A percentile compares a stretch with the other conserved stretches of the same genome.
Conservation (phyloP, 2,113 vertebrate genomes). For the Laticauda laticaudata region DNA sequence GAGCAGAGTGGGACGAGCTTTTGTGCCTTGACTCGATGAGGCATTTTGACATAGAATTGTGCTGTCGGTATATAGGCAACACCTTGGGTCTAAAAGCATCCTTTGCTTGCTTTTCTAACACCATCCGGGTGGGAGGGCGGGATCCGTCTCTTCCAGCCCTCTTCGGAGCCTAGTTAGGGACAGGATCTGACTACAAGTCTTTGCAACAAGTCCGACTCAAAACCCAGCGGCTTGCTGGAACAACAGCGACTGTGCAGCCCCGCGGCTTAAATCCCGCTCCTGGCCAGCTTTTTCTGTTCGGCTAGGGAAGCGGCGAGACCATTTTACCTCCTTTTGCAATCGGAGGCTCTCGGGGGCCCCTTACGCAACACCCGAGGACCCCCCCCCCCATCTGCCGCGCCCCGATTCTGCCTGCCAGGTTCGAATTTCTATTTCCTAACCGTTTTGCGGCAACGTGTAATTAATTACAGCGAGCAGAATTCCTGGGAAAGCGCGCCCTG, state of each 20-base stretch:
- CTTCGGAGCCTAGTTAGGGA: neutral
- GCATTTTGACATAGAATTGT: neutral
- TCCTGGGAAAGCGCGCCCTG: neutral
- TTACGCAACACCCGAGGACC: neutral
- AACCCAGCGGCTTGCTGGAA: neutral
- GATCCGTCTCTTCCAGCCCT: neutral
- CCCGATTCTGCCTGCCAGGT: neutral
- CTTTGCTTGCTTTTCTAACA: neutral
- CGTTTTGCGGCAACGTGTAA: neutral
- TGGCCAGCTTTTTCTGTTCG: neutral
- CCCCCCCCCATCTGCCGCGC: neutral
- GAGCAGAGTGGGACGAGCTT: neutral
- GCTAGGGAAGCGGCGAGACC: neutral
- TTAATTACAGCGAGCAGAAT: too few species aligned
- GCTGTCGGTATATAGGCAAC: neutral
- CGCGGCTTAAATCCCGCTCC: neutral
- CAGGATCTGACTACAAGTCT: neutral
- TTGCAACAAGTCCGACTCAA: neutral
- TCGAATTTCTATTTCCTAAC: neutral
- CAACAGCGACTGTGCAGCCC: neutral
- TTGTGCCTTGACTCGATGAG: neutral
- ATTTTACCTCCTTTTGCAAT: neutral
- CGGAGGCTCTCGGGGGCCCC: neutral
- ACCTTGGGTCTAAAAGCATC: neutral
- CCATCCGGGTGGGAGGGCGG: neutral